Conservation (phyloP, 2,797 vertebrate species). For the Scomberomorus guttatus region DNA sequence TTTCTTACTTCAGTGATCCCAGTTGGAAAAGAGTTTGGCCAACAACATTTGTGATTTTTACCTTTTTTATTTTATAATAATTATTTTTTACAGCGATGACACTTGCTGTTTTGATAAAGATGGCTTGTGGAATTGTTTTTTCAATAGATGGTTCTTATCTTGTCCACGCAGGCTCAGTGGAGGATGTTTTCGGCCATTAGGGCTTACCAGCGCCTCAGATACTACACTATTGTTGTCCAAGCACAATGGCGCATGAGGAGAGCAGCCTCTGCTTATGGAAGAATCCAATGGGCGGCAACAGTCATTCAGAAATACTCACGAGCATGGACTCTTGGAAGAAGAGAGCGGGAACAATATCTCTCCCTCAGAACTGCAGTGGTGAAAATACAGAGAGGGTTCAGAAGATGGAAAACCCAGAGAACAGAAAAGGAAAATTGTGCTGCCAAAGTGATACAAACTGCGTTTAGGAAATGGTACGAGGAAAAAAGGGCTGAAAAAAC, state of each 20-base stretch:
- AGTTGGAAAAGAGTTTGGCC: not conserved
- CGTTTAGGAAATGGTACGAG: conserved; percentile 84
- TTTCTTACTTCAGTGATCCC: not conserved
- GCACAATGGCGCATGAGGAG: conserved; percentile 88
- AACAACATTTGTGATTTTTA: not conserved
- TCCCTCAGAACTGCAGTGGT: conserved; percentile 76
- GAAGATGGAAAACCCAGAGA: conserved; percentile 84
- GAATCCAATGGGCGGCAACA: conserved; percentile 76
- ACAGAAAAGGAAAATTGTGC: conserved; percentile 77
- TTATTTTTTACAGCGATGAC: not conserved
- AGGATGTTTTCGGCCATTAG: conserved; percentile 82
- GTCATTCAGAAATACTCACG: conserved; percentile 85
- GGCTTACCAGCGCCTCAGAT: conserved; percentile 81
- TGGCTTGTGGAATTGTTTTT: conserved; percentile 11
- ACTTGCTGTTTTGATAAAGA: not conserved
- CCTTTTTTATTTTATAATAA: not conserved
- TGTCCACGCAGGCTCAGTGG: conserved; percentile 85
- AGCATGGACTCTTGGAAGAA: conserved; percentile 75
- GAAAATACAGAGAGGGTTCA: conserved; percentile 86
- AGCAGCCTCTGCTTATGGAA: conserved; percentile 79
- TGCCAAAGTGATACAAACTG: conserved; percentile 83
- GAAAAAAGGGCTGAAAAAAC: conserved; percentile 62
- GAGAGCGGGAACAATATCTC: conserved; percentile 76
- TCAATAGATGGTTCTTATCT: conserved; percentile 34
- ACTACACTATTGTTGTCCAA: conserved; percentile 85